Evolutionary conservation across 2,888 invertebrate species (phyloP), one percentile per base, ranked within the genome.

Genomic region (Eristalis intricaria): DNA sequence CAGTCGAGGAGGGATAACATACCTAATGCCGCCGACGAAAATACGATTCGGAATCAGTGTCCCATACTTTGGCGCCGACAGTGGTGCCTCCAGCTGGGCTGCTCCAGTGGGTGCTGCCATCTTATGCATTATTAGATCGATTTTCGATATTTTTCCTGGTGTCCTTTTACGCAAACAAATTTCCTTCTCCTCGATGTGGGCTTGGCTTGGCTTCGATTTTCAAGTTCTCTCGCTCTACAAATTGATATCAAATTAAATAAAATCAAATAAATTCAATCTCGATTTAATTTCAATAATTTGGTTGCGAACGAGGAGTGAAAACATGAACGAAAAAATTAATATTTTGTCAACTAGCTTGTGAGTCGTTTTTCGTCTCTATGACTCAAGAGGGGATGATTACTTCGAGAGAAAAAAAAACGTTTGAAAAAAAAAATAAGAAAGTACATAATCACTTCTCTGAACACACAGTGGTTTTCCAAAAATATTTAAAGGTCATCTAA

Each of bases 1-100:
- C 89, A 70, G 66, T 19, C 26, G 13, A 63, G 65, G 8, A 29
- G 15, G 61, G 23, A 26, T 56, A 38, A 29, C 90, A 90, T 89
- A 93, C 78, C 98, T 97, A 91, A 99, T 98, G 29, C 99, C 99
- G 80, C 99, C 99, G 71, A 99, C 99, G 93, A 99, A 99, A 91
- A 99, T 97, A 90, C 99, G 94, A 93, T 98, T 98, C 84, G 98
- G 98, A 90, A 99, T 97, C 86, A 98, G 94, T 40, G 98, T 98
- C 89, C 96, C 98, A 90, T 95, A 95, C 91, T 95, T 95, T 93
- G 95, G 89, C 93, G 93, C 93, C 38, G 93, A 91, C 83, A 93
- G 90, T 83, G 95, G 91, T 93, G 91, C 93, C 88, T 93, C 93
- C 82, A 93, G 84, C 88, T 91, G 91, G 89, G 91, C 92, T 90